Conservation (phyloP, 2,113 vertebrate species). For the Ascaphus truei region DNA sequence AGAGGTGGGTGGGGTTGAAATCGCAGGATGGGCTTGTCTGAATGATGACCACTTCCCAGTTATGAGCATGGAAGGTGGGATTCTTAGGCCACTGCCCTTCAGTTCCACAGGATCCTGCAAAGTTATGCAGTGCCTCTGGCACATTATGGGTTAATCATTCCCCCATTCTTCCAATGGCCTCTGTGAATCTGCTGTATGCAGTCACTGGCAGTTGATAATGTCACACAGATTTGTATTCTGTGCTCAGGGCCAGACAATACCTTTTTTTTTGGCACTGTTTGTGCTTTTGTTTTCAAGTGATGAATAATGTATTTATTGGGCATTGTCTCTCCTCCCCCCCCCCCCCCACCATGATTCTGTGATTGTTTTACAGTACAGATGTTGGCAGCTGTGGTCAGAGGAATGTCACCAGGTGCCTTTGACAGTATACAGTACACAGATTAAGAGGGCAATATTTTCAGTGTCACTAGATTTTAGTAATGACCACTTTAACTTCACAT, state of each 20-base stretch:
- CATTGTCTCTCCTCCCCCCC: not conserved
- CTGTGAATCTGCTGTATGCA: no score
- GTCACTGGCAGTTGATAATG: no score
- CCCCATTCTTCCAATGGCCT: no score
- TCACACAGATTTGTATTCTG: no score
- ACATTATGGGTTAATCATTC: no score
- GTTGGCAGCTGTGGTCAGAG: not conserved
- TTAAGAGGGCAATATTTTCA: no score
- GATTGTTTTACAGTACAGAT: not conserved
- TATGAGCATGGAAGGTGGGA: not conserved
- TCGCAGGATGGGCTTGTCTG: not conserved
- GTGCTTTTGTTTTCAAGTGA: not conserved
- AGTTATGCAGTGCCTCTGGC: no score
- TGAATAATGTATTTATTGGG: not conserved
- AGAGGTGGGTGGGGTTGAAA: no score
- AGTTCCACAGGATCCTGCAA: not conserved
- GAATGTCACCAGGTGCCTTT: not conserved
- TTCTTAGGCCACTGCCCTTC: not conserved
- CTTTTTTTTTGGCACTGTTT: not conserved
- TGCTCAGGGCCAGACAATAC: not conserved
- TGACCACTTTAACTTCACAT: no score
- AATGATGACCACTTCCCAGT: not conserved
- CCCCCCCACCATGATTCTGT: no score
- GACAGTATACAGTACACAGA: no score
- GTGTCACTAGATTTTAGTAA: no score